A percentile compares a stretch with the other conserved stretches of the same genome.
Conservation (phyloP, 2,113 vertebrate genomes). For the Lagenorhynchus albirostris region DNA sequence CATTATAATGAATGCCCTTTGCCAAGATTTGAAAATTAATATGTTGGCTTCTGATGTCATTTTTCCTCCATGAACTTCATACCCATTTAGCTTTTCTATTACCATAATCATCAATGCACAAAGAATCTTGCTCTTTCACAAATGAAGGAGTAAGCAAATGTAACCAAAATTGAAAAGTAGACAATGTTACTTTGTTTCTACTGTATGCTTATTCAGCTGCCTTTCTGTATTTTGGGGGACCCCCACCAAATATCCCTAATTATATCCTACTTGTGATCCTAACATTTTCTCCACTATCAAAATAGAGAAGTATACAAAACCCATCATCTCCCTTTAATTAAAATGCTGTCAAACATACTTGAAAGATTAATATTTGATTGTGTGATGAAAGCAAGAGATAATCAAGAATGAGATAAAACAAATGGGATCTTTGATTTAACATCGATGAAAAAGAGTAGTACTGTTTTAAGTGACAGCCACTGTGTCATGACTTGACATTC, state of each 20-base stretch:
- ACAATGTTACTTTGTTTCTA: not conserved
- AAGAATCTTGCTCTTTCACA: not conserved
- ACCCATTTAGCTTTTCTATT: not conserved
- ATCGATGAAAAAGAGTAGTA: not conserved
- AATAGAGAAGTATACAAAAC: not conserved
- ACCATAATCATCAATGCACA: not conserved
- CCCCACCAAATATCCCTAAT: not conserved
- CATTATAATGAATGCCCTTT: not conserved
- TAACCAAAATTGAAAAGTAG: not conserved
- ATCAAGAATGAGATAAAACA: conserved; percentile 4
- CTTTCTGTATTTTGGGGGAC: not conserved
- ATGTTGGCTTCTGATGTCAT: not conserved
- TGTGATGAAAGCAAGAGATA: not conserved
- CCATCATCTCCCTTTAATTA: not conserved
- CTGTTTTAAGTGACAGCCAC: not conserved
- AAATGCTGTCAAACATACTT: not conserved
- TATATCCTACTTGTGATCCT: not conserved
- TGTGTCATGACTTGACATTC: not conserved
- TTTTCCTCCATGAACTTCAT: not conserved
- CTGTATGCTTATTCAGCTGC: not conserved
- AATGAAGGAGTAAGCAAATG: not conserved
- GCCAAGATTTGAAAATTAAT: not conserved
- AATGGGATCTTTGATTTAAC: not conserved
- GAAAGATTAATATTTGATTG: not conserved
- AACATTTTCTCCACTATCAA: not conserved